Conservation (phyloP, 1,140 invertebrate genomes). For the Adelges cooleyi region DNA sequence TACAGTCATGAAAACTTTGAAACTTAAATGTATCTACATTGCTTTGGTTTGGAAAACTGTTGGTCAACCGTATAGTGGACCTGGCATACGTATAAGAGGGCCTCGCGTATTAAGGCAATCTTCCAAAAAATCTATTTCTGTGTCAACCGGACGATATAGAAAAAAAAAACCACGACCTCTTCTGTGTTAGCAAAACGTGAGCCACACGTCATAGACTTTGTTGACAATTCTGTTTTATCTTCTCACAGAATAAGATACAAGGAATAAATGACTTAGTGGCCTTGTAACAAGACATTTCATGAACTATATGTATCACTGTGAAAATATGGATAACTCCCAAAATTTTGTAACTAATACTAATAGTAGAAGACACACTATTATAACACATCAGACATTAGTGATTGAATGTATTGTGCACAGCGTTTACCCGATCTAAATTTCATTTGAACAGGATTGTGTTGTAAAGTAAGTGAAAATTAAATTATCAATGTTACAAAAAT, state of each 20-base stretch:
- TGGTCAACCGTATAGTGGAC: slow-evolving; percentile 22
- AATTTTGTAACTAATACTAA: too few relatives aligned
- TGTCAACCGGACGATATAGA: slow-evolving; percentile 10
- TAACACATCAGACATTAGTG: too few relatives aligned
- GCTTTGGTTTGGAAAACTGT: slow-evolving; percentile 18
- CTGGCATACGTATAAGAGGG: slow-evolving; percentile 10
- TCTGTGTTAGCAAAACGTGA: slow-evolving; percentile 10
- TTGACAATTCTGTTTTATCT: slow-evolving; percentile 10
- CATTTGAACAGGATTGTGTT: too few relatives aligned
- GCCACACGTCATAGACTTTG: slow-evolving; percentile 11
- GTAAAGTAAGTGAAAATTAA: too few relatives aligned
- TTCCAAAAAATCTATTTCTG: slow-evolving; percentile 27
- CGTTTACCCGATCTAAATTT: too few relatives aligned
- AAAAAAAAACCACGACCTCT: slow-evolving; percentile 19
- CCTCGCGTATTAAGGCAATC: slow-evolving; percentile 20
- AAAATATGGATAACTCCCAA: too few relatives aligned
- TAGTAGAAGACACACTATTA: too few relatives aligned
- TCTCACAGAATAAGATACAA: not conserved
- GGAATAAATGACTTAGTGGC: not conserved
- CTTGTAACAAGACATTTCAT: not conserved
- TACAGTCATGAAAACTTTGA: too few relatives aligned
- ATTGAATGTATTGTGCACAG: too few relatives aligned
- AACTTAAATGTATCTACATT: slow-evolving; percentile 21
- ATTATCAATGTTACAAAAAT: too few relatives aligned
- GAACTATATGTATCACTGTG: too few relatives aligned